Percentiles rank a stretch among this genome's conserved stretches.
phyloP scores from a whole-genome alignment of 2,113 vertebrate species.

The Prionailurus viverrinus region DNA sequence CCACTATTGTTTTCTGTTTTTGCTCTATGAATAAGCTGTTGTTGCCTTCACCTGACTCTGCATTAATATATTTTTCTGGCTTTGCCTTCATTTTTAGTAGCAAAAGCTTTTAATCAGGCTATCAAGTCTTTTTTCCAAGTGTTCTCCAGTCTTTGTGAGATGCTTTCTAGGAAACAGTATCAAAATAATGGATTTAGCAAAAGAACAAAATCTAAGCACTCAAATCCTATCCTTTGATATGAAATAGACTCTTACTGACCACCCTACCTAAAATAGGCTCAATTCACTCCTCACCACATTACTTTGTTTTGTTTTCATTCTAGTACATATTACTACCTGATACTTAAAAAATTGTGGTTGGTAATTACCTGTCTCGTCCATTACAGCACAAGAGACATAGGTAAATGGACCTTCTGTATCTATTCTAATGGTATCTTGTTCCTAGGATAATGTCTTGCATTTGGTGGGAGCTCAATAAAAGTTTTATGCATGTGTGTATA shows the following conservation, averaged over 20 bases:
- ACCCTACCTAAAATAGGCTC: neutral
- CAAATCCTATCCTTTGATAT: neutral
- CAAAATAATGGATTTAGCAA: neutral
- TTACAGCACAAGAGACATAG: neutral
- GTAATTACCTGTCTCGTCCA: neutral
- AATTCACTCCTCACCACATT: neutral
- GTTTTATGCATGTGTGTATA: neutral
- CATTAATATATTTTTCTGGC: neutral
- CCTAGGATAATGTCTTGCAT: neutral
- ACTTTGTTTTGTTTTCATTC: constrained; percentile 30
- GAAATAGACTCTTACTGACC: neutral
- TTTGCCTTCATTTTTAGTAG: neutral
- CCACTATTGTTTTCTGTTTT: neutral
- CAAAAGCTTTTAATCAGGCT: neutral
- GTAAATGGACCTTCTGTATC: neutral
- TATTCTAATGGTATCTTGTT: neutral
- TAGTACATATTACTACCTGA: neutral
- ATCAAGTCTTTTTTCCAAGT: neutral
- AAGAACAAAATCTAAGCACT: neutral
- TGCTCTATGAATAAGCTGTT: neutral
- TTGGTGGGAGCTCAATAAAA: neutral
- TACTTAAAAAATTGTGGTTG: neutral
- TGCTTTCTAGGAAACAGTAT: neutral
- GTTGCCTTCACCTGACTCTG: neutral
- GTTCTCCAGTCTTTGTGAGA: constrained; percentile 4